Evolutionary conservation across 2,113 vertebrate genomes (phyloP).

Genomic region (Trogon melanurus): DNA sequence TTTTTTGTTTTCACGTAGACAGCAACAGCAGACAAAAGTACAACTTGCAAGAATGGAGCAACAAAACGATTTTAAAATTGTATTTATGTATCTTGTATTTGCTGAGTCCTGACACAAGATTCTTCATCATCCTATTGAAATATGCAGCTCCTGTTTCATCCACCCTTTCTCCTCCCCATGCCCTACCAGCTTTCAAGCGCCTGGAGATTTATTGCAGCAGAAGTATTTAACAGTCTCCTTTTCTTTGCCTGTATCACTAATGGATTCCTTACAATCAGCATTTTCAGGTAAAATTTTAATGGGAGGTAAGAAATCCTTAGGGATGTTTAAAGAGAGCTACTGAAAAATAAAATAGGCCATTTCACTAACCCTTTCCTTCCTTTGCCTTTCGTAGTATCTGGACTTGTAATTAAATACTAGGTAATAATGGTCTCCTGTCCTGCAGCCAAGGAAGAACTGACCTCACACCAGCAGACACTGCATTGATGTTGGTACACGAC

Average conservation of each 20-base stretch:
- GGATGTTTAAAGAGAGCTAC: slow-evolving; percentile 15
- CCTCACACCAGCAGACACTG: neutral
- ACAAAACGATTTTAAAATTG: neutral
- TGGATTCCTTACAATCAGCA: slow-evolving; percentile 53
- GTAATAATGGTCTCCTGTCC: neutral
- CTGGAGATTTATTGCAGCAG: slow-evolving; percentile 23
- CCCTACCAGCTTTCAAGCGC: neutral
- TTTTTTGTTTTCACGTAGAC: slow-evolving; percentile 15
- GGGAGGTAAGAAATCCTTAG: slow-evolving; percentile 41
- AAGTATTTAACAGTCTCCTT: slow-evolving; percentile 52
- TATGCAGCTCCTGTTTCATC: slow-evolving; percentile 41
- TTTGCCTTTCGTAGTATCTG: neutral
- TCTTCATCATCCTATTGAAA: slow-evolving; percentile 36
- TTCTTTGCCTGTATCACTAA: neutral
- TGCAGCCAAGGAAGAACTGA: neutral
- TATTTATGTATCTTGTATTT: neutral
- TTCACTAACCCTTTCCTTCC: slow-evolving; percentile 46
- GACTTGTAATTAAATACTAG: neutral
- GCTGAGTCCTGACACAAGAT: neutral
- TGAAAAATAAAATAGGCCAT: slow-evolving; percentile 50
- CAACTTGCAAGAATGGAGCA: slow-evolving; percentile 28
- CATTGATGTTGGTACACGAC: neutral
- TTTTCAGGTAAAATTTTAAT: slow-evolving; percentile 56
- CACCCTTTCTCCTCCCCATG: slow-evolving; percentile 33
- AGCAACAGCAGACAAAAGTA: slow-evolving; percentile 38